Percentiles rank a stretch among this genome's conserved stretches.
These are phyloP conservation scores for Gadopsis marmoratus DNA, from an alignment of 2,797 vertebrate genomes.

Conservation along the genomic window DNA sequence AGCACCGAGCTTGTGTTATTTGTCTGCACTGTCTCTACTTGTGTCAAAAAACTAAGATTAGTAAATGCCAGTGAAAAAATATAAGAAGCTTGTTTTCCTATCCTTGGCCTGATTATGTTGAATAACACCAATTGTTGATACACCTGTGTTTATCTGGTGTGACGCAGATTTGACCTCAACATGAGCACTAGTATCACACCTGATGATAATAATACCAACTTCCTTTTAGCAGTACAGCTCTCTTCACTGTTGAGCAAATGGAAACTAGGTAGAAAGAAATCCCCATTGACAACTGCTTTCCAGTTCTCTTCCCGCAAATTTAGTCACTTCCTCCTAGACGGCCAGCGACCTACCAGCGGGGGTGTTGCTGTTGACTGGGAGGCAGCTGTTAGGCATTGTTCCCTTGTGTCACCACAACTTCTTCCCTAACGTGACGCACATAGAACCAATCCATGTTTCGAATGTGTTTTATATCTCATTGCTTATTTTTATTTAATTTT, in stretches of 20 bases:
- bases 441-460: slow-evolving; percentile 18
- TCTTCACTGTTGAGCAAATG: slow-evolving; percentile 58
- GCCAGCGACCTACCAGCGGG: background rate
- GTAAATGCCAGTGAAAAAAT: background rate
- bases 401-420: slow-evolving; percentile 17
- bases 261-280: slow-evolving; percentile 69
- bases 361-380: slow-evolving; percentile 16
- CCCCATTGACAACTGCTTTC: slow-evolving; percentile 70
- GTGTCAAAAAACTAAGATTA: slow-evolving; percentile 3
- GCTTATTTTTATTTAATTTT: background rate
- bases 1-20: background rate
- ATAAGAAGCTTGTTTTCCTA: background rate
- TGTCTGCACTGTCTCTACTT: background rate
- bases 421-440: slow-evolving; percentile 53
- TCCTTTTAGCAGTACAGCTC: slow-evolving; percentile 26
- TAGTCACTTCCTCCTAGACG: slow-evolving; percentile 63
- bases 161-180: slow-evolving; percentile 11
- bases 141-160: slow-evolving; percentile 11
- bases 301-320: slow-evolving; percentile 63
- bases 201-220: slow-evolving; percentile 43
- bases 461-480: background rate
- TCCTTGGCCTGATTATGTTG: background rate
- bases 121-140: background rate
- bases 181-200: slow-evolving; percentile 3
- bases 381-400: slow-evolving; percentile 37